Evolutionary conservation across 2,113 vertebrate species (phyloP).

Genomic region (Acanthisitta chloris): DNA sequence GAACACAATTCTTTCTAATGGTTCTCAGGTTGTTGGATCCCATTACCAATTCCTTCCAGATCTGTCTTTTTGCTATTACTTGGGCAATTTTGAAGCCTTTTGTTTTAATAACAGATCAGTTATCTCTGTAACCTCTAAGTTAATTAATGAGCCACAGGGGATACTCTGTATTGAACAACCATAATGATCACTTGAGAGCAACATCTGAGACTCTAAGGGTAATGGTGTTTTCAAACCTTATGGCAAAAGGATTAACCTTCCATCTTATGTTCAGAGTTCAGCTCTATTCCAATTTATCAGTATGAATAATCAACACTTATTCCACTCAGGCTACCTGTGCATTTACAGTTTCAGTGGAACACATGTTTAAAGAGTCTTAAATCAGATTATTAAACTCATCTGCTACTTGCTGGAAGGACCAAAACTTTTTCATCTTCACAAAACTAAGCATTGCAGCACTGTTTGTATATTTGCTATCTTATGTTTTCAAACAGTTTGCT

Average conservation of each 20-base stretch:
- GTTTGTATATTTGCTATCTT: background rate
- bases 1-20: background rate
- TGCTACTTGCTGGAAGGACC: background rate
- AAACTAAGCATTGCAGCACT: background rate
- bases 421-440: background rate
- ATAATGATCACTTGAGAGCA: background rate
- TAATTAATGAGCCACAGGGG: slow-evolving; percentile 2
- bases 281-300: background rate
- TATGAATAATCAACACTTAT: slow-evolving; percentile 21
- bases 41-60: background rate
- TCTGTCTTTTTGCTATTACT: background rate
- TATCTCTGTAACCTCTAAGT: background rate
- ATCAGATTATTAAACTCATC: background rate
- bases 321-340: background rate
- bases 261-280: background rate
- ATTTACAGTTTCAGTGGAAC: background rate
- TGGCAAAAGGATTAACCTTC: background rate
- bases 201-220: background rate
- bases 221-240: background rate
- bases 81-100: background rate
- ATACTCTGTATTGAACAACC: background rate
- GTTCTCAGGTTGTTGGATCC: slow-evolving; percentile 7
- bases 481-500: background rate
- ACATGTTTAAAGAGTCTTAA: background rate
- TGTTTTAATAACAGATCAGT: background rate